Percentiles rank a stretch among this genome's conserved stretches.
phyloP scores from a whole-genome alignment of 2,113 vertebrate species.

The Macrotis lagotis region DNA sequence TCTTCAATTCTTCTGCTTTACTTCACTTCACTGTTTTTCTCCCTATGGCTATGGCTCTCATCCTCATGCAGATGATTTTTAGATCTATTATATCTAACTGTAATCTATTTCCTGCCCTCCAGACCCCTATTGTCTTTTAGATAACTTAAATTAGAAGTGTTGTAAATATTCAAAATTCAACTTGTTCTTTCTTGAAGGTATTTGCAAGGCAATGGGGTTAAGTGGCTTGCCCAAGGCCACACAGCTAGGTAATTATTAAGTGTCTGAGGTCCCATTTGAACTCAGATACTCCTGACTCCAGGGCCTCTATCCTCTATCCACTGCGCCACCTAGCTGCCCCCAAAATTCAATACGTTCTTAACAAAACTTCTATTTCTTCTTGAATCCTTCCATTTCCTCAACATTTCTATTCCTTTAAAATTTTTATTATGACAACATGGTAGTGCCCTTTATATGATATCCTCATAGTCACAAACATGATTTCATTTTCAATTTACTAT shows the following conservation, averaged over 20 bases:
- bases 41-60: not conserved
- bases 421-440: no score
- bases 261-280: no score
- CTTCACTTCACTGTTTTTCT: not conserved
- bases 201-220: no score
- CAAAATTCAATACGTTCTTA: no score
- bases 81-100: not conserved
- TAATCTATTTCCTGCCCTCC: not conserved
- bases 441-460: no score
- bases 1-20: not conserved
- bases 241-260: no score
- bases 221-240: no score
- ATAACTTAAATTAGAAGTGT: not conserved
- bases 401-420: not conserved
- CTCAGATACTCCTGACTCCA: no score
- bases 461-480: not conserved
- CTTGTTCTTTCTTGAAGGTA: no score
- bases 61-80: not conserved
- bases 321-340: no score
- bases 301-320: no score
- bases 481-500: not conserved
- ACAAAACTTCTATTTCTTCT: not conserved
- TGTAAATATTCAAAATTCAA: not conserved
- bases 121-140: not conserved
- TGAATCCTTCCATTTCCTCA: not conserved